phyloP scores from a whole-genome alignment of 30 jellyfish, hydroid and myxozoan genomes.

The Aurelia sp. region DNA sequence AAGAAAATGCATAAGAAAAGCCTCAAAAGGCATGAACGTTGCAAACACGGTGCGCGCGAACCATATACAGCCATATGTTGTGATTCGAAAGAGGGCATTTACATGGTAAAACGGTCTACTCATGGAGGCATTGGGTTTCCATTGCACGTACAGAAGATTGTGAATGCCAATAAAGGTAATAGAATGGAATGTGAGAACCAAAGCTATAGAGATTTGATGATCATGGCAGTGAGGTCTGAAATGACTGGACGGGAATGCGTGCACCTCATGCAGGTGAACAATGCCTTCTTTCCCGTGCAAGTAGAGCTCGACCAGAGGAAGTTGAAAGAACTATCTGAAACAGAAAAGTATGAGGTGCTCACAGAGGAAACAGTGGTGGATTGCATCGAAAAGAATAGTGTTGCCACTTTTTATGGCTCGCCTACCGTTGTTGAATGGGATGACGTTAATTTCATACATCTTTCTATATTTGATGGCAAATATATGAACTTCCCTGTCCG shows the following conservation, averaged over 20 bases:
- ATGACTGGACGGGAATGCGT: neutral
- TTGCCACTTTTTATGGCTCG: neutral
- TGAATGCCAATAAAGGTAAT: neutral
- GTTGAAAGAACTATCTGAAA: neutral
- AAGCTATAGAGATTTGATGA: constrained; percentile 29
- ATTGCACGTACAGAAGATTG: constrained; percentile 24
- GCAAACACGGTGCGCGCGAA: neutral
- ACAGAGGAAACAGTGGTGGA: constrained; percentile 22
- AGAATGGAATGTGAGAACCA: constrained; percentile 8
- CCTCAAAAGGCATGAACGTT: neutral
- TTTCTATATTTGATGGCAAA: too few species aligned
- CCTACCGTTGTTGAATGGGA: constrained; percentile 31
- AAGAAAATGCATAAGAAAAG: neutral
- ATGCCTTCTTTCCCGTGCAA: constrained; percentile 2
- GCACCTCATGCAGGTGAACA: neutral
- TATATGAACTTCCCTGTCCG: neutral
- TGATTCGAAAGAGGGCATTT: neutral
- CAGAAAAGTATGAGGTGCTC: neutral
- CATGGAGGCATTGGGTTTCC: constrained; percentile 32
- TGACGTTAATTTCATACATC: neutral
- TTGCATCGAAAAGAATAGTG: neutral
- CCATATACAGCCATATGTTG: constrained; percentile 9
- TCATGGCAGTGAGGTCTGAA: constrained; percentile 23
- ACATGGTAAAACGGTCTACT: constrained; percentile 2
- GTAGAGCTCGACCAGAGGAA: neutral